Percentiles rank a stretch among this genome's conserved stretches.
Conservation (phyloP, 2,113 vertebrate species). For the Cynocephalus volans region DNA sequence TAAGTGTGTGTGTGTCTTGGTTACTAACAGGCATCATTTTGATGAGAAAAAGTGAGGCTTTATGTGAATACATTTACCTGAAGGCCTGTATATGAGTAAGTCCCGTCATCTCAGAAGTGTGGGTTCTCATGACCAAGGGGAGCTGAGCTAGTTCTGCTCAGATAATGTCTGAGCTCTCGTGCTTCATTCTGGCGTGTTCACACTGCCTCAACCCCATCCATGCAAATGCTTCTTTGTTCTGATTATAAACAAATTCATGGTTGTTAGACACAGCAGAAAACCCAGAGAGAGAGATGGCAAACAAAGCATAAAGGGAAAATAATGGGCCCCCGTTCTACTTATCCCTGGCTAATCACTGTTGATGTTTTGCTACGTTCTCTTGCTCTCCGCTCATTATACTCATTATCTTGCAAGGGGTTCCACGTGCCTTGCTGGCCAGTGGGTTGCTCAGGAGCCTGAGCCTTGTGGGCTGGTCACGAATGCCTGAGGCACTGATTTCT, state of each 20-base stretch:
- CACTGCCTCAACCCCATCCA: background rate
- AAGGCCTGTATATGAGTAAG: background rate
- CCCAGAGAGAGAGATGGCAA: background rate
- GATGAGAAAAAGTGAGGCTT: background rate
- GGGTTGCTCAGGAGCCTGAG: background rate
- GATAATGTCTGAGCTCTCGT: background rate
- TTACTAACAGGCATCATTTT: background rate
- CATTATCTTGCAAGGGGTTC: background rate
- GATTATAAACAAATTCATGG: background rate
- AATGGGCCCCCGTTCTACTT: background rate
- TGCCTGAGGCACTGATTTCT: background rate
- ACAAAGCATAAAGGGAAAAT: background rate
- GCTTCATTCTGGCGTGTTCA: background rate
- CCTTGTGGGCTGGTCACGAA: background rate
- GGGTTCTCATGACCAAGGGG: background rate
- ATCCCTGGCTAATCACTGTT: background rate
- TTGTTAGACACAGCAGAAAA: conserved; percentile 18
- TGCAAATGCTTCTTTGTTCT: background rate
- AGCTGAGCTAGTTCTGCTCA: background rate
- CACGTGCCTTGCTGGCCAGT: background rate
- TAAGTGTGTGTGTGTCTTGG: background rate
- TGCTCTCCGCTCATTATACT: background rate
- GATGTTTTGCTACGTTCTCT: background rate
- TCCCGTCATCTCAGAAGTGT: background rate
- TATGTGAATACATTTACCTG: background rate